Evolutionary conservation across 2,113 vertebrate species (phyloP), one percentile per base, ranked within the genome.

Genomic region (Falcunculus frontatus): DNA sequence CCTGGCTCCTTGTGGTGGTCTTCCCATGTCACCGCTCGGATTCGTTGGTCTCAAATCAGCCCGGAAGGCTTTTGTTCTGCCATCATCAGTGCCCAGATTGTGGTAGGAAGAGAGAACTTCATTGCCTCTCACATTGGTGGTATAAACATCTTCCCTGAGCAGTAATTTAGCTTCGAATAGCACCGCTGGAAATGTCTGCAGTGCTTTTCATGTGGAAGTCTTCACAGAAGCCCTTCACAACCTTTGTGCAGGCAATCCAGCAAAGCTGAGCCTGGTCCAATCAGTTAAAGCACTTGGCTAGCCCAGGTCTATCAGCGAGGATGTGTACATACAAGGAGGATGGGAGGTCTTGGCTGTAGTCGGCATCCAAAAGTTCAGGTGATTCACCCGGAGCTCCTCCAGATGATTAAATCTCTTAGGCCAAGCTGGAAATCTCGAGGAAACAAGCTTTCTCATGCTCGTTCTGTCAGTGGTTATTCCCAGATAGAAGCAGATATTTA

Each of bases 271-370:
- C 27, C 55, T 0, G 4, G 37, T 83, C 85, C 87, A 87, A 81
- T 91, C 92, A 95, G 85, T 94, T 96, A 96, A 88, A 80, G 8
- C 47, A 52, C 18, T 90, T 94, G 63, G 68, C 82, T 93, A 84
- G 59, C 47, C 25, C 50, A 59, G 19, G 52, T 93, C 78, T 87
- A 39, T 80, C 55, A n/a, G 55, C 0, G 0, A 22, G 62, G 70
- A 80, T 80, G 50, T 65, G 63, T 46, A 69, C 5, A 35, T 49
- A 37, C n/a, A 70, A 57, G 67, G 78, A 82, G 37, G 41, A 68
- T 59, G 84, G 84, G 91, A 94, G 84, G 87, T 93, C 93, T 96
- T 94, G 87, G 63, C 82, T 91, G 76, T 39, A 59, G 42, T 27
- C 0, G 0, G n/a, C 44, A 93, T 74, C 56, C 75, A 74, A 86